Base-by-base conservation (phyloP, 2,888 invertebrate genomes). In the Polyommatus icarus region DNA sequence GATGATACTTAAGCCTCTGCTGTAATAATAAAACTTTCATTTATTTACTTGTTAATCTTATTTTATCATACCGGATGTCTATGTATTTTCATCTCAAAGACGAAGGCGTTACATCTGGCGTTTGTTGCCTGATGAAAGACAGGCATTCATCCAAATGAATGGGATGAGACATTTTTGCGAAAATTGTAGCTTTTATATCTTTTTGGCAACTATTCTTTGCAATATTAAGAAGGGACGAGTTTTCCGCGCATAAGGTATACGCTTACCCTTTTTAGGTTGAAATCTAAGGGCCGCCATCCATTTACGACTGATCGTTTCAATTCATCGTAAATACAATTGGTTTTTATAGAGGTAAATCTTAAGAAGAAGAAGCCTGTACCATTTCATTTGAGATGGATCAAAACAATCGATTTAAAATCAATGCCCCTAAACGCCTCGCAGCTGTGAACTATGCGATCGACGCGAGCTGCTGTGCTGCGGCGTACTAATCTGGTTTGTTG, bases 401-500 rank as follows among this genome's bases (percentile, higher is more conserved):
- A 46, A 46, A 18, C 18, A 15, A 12, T 46, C 3, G 3, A 46
- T 10, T 36, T 40, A 46, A 46, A 54, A 54, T 18, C 54, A 18
- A 4, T 18, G 54, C 4, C 54, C 18, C 67, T 32, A 32, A 67
- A 67, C 29, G 29, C 18, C 29, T 67, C 67, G 75, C n/a, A 18
- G 54, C 50, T 24, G 75, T 50, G 75, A 18, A 18, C 7, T 54
- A 54, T 75, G 50, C 50, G 54, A 15, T 50, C 24, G 75, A 54
- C 73, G 46, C 3, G 29, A 15, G 67, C 67, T 67, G 67, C 67
- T 29, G 67, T 67, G 29, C 67, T 67, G 67, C 67, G 67, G 29
- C 67, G 67, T 24, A 50, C 75, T 75, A 75, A 75, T 75, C 75
- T 50, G 75, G 75, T 73, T 46, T 50, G 73, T 81, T 80, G 78